Conservation (phyloP, 2,888 invertebrate genomes). For the Scelioninae gen. 2 region DNA sequence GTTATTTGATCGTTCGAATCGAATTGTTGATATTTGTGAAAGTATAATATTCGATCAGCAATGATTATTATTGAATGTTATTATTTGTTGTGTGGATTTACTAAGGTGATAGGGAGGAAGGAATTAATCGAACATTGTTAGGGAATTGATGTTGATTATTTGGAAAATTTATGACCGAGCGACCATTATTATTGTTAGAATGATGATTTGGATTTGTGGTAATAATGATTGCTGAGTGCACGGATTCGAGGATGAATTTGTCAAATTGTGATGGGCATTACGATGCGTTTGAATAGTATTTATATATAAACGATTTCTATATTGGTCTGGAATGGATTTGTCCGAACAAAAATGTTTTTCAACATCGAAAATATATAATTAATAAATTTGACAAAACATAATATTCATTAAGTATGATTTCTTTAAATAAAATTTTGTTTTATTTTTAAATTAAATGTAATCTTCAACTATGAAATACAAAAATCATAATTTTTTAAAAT, state of each 20-base stretch:
- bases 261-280: slow-evolving; percentile 57
- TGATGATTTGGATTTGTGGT: slow-evolving; percentile 29
- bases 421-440: too few relatives aligned
- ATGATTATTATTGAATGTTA: slow-evolving; percentile 44
- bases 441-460: too few relatives aligned
- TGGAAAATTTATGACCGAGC: slow-evolving; percentile 32
- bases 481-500: too few relatives aligned
- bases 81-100: slow-evolving; percentile 20
- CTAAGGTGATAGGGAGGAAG: background rate
- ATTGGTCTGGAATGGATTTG: slow-evolving; percentile 26
- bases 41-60: slow-evolving; percentile 42
- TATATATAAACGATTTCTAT: slow-evolving; percentile 32
- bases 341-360: slow-evolving; percentile 35
- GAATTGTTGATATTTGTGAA: slow-evolving; percentile 38
- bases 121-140: slow-evolving; percentile 37
- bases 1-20: slow-evolving; percentile 34
- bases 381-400: too few relatives aligned
- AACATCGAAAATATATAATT: too few relatives aligned
- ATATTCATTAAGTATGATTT: too few relatives aligned
- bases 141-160: slow-evolving; percentile 37
- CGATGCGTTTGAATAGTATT: slow-evolving; percentile 51
- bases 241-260: slow-evolving; percentile 47
- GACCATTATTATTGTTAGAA: slow-evolving; percentile 33
- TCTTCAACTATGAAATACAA: too few relatives aligned
- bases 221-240: slow-evolving; percentile 50